Evolutionary conservation across 2,797 vertebrate species (phyloP), one percentile per base, ranked within the genome.

Genomic region (Typhlichthys subterraneus): DNA sequence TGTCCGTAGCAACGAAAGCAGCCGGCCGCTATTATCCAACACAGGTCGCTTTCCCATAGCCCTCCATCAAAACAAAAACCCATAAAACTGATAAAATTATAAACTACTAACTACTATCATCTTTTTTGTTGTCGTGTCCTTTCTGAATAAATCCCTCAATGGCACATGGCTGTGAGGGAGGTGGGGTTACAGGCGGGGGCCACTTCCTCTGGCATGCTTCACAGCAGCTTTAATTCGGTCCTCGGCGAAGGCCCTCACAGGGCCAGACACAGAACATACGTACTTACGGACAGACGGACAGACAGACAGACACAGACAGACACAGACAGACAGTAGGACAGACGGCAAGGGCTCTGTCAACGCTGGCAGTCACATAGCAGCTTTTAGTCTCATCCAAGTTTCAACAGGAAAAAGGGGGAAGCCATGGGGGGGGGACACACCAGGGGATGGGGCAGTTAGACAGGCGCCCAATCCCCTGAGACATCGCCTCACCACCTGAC

Each of bases 301-400:
- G 15, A 45, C 59, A 57, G 45, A 71, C 66, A 72, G 45, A 77
- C 73, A 59, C n/a, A n/a, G n/a, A n/a, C n/a, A n/a, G n/a, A n/a
- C n/a, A n/a, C n/a, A n/a, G n/a, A n/a, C n/a, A n/a, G 68, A 87
- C 80, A 77, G 67, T 66, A 78, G 73, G 79, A 89, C 77, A 78
- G 77, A 81, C 57, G 60, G 74, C 81, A 62, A 77, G 76, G 70
- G 81, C 80, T 88, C 88, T 72, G 86, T 92, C 87, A 76, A 76
- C 68, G 87, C 89, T 91, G 91, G 89, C 90, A 91, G 90, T 90
- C 90, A 91, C 86, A 86, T 92, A 93, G 92, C 93, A 93, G 93
- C 92, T 92, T 88, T 92, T 85, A 91, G 84, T 87, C 78, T 88
- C 75, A 84, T 89, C 88, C 81, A 82, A 86, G 83, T 81, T 84